Evolutionary conservation across 2,797 vertebrate genomes (phyloP), one percentile per base, ranked within the genome.

Genomic region (Hyperoplus lanceolatus): DNA sequence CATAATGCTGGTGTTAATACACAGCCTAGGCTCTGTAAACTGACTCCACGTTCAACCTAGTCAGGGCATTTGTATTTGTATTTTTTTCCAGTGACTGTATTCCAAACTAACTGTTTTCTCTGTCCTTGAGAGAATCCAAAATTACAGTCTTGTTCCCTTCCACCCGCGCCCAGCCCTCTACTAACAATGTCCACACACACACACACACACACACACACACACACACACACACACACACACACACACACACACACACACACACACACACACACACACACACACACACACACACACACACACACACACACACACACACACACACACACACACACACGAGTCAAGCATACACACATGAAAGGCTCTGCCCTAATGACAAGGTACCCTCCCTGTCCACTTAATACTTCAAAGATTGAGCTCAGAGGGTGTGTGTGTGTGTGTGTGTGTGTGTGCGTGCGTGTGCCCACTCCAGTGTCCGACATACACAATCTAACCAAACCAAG

Each of bases 341-440:
- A 49, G 69, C 8, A 53, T 50, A 36, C 65, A 36, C 65, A 81
- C 79, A 87, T 81, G 83, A 89, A 93, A 92, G 91, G 71, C 84
- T 82, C 63, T 5, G 80, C 41, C 42, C 81, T 95, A 94, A 95
- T 93, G 89, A 94, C 92, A 93, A 91, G 90, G 80, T 86, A 83
- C 87, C 69, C 80, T 39, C 87, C 69, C 80, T 39, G 85, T 90
- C 90, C 91, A 90, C 85, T 92, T 90, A 86, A 83, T 86, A 87
- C 92, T 94, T 95, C 92, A 93, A 94, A 94, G 89, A 84, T 78
- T 55, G 78, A 79, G 68, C 75, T 67, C 0, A 82, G 72, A 56
- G 21, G 21, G 21, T 29, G 29, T 29, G 29, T 3, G 29, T 29
- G 29, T 29, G 29, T 29, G 29, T 29, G 29, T 3, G 29, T 29